Evolutionary conservation across 2,888 invertebrate species (phyloP).

Genomic region (Stegana nigrithorax): DNA sequence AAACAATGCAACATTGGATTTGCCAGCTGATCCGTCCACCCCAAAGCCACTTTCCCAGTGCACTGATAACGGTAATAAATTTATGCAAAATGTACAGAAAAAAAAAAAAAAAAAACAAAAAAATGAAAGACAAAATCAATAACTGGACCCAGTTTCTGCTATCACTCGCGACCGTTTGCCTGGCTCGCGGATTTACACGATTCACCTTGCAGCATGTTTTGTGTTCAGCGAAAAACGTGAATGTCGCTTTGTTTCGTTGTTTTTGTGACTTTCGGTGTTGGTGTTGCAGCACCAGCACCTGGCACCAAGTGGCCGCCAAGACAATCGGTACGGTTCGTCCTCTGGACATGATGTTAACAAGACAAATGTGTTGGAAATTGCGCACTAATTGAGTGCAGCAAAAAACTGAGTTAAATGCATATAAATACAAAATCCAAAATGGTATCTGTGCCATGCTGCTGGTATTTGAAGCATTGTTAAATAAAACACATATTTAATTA

Average conservation of each 20-base stretch:
- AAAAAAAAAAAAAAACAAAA: neutral
- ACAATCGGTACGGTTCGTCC: neutral
- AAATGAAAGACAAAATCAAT: neutral
- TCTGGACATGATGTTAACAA: conserved; percentile 1
- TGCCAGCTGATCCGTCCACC: conserved; percentile 30
- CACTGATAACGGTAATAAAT: conserved; percentile 13
- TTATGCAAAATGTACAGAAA: too few relatives aligned
- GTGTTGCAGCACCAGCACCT: neutral
- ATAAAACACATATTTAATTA: neutral
- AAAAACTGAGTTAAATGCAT: conserved; percentile 31
- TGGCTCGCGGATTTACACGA: neutral
- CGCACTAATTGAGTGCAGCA: conserved; percentile 4
- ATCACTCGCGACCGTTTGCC: conserved; percentile 25
- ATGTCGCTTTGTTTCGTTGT: too few relatives aligned
- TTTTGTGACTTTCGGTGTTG: too few relatives aligned
- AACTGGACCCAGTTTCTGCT: conserved; percentile 34
- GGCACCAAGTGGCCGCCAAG: neutral
- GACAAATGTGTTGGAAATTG: neutral
- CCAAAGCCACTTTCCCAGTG: neutral
- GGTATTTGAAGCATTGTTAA: neutral
- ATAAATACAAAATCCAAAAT: too few relatives aligned
- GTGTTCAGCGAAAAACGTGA: neutral
- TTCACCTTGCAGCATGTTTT: neutral
- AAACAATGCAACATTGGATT: conserved; percentile 28
- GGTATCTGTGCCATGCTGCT: neutral